Evolutionary conservation across 2,888 invertebrate genomes (phyloP).

Genomic region (Dioctria rufipes): DNA sequence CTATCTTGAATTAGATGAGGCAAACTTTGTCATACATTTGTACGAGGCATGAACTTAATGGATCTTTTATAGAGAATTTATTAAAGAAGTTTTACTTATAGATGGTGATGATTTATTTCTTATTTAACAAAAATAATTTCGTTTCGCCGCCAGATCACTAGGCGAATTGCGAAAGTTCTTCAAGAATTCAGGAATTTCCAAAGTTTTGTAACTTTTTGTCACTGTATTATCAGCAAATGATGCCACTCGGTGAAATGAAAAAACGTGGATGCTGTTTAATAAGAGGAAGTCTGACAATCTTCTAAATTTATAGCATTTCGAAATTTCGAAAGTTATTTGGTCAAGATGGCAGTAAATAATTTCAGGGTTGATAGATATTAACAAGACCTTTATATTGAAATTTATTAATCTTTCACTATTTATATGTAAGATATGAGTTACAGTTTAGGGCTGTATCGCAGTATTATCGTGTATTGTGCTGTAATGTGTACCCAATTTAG

Average conservation of each 20-base stretch:
- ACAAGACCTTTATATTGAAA: background rate
- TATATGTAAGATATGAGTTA: no score
- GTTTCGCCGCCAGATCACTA: constrained; percentile 23
- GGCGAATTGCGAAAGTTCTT: constrained; percentile 39
- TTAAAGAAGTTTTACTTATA: constrained; percentile 34
- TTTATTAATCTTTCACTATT: no score
- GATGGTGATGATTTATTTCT: constrained; percentile 27
- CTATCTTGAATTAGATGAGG: background rate
- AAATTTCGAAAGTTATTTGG: constrained; percentile 14
- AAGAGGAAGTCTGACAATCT: background rate
- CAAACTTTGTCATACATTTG: constrained; percentile 16
- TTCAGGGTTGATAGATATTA: constrained; percentile 16
- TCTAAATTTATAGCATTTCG: constrained; percentile 25
- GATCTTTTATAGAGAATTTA: constrained; percentile 50
- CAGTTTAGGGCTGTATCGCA: no score
- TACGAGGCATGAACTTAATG: constrained; percentile 32
- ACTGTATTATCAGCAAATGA: constrained; percentile 29
- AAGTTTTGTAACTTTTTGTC: constrained; percentile 17
- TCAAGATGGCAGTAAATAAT: constrained; percentile 25
- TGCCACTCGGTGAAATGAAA: background rate
- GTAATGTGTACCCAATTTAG: no score
- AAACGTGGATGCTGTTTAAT: background rate
- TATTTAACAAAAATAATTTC: constrained; percentile 38
- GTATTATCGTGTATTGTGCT: no score
- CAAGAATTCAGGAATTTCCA: constrained; percentile 23